A percentile compares a stretch with the other conserved stretches of the same genome.
Conservation (phyloP, 2,113 vertebrate genomes). For the Odontesthes bonariensis region DNA sequence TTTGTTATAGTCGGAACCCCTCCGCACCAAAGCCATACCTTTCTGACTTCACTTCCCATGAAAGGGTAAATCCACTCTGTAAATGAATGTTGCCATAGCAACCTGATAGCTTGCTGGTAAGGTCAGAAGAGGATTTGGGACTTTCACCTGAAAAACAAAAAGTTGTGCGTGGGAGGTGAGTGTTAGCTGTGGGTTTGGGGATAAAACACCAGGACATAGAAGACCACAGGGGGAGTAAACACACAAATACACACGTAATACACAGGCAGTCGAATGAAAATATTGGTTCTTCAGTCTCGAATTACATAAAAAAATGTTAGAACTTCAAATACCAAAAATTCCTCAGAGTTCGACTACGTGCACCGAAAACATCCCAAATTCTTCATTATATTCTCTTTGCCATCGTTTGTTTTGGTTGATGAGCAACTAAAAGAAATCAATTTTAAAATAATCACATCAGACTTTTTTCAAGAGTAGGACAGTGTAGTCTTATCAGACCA, state of each 20-base stretch:
- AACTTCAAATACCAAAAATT: too few species aligned
- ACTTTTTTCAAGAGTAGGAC: too few species aligned
- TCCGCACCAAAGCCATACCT: conserved; percentile 30
- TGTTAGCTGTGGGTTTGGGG: conserved; percentile 43
- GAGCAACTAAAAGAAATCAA: too few species aligned
- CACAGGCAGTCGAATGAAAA: too few species aligned
- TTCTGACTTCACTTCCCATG: conserved; percentile 30
- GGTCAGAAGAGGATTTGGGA: conserved; percentile 21
- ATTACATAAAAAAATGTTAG: too few species aligned
- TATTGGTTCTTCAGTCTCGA: too few species aligned
- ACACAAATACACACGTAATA: neutral
- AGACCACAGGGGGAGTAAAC: conserved; percentile 51
- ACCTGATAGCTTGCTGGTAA: conserved; percentile 26
- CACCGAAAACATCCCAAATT: too few species aligned
- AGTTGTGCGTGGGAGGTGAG: conserved; percentile 36
- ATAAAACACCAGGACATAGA: conserved; percentile 56
- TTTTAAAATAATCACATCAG: too few species aligned
- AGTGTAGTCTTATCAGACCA: too few species aligned
- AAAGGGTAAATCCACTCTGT: conserved; percentile 11
- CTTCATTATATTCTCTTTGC: too few species aligned
- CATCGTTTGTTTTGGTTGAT: too few species aligned
- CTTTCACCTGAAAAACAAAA: conserved; percentile 55
- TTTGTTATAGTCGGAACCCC: conserved; percentile 21
- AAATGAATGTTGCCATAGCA: conserved; percentile 39
- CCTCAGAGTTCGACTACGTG: too few species aligned